Conservation (phyloP, 2,888 invertebrate species). For the Nematopogon swammerdamellus region DNA sequence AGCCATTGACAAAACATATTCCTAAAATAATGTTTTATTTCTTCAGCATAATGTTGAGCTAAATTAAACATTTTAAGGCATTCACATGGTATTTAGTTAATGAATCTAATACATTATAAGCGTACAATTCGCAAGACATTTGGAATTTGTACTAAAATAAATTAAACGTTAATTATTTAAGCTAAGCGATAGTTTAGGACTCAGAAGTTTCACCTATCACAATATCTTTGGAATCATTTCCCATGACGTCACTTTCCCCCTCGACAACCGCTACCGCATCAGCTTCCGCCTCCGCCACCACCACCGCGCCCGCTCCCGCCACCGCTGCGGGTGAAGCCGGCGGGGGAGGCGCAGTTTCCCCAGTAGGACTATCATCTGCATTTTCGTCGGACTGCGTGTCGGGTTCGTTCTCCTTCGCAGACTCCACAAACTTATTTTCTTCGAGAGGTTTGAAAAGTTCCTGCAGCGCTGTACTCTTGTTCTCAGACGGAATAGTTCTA, state of each 20-base stretch:
- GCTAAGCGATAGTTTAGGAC: not conserved
- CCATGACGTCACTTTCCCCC: not conserved
- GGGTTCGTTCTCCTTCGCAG: conserved; percentile 40
- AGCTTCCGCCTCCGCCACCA: conserved; percentile 13
- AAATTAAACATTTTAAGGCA: conserved; percentile 48
- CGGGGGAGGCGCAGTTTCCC: not conserved
- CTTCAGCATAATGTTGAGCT: conserved; percentile 39
- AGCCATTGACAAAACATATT: conserved; percentile 12
- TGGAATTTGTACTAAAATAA: not conserved
- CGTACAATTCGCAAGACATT: not conserved
- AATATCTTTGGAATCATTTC: conserved; percentile 43
- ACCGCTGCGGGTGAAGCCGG: not conserved
- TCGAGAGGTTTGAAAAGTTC: conserved; percentile 48
- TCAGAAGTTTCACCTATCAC: conserved; percentile 28
- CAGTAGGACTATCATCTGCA: conserved; percentile 2
- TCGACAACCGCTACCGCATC: no score
- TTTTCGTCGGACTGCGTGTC: conserved; percentile 1
- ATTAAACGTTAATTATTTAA: not conserved
- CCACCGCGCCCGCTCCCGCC: conserved; percentile 11
- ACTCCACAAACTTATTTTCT: conserved; percentile 44
- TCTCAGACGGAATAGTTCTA: conserved; percentile 48
- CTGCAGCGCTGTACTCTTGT: conserved; percentile 47
- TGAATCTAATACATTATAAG: conserved; percentile 21
- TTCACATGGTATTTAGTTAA: conserved; percentile 41
- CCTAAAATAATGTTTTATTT: conserved; percentile 50